A percentile compares a stretch with the other conserved stretches of the same genome.
phyloP scores from a whole-genome alignment of 1,140 invertebrate species.

The Acromyrmex heyeri region DNA sequence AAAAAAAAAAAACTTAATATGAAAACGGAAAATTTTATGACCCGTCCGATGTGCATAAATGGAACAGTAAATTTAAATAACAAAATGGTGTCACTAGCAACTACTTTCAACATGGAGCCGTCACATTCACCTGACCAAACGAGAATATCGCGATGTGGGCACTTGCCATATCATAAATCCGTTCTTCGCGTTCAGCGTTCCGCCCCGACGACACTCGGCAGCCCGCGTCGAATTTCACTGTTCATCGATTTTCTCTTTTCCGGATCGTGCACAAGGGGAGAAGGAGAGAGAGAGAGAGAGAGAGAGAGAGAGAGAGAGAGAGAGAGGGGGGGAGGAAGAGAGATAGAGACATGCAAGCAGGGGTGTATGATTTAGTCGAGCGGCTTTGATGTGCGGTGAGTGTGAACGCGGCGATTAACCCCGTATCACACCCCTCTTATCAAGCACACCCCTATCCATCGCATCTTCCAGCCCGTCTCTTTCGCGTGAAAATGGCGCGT shows the following conservation, averaged over 20 bases:
- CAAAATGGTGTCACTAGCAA: conserved; percentile 9
- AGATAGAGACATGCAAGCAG: not conserved
- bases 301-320: not conserved
- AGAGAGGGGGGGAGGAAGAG: not conserved
- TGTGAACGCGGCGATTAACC: conserved; percentile 81
- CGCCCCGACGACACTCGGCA: conserved; percentile 16
- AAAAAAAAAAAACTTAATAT: not conserved
- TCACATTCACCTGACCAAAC: conserved; percentile 32
- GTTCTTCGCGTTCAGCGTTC: conserved; percentile 14
- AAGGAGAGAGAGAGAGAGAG: not conserved
- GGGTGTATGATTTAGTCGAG: conserved; percentile 57
- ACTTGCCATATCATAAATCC: conserved; percentile 39
- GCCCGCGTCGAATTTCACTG: conserved; percentile 35
- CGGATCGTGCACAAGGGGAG: conserved; percentile 28
- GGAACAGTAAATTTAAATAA: conserved; percentile 12
- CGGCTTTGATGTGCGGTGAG: conserved; percentile 79
- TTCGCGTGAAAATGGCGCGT: conserved; percentile 9
- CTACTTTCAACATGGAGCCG: not conserved
- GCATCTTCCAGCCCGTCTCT: conserved; percentile 63
- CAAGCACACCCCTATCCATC: conserved; percentile 70
- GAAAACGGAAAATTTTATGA: not conserved
- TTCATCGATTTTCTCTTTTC: conserved; percentile 52
- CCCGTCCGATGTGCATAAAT: not conserved
- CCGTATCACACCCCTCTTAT: conserved; percentile 76
- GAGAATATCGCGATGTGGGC: conserved; percentile 22